These are phyloP conservation scores for Isoperla grammatica DNA, from an alignment of 2,888 invertebrate genomes.

Conservation along the genomic window DNA sequence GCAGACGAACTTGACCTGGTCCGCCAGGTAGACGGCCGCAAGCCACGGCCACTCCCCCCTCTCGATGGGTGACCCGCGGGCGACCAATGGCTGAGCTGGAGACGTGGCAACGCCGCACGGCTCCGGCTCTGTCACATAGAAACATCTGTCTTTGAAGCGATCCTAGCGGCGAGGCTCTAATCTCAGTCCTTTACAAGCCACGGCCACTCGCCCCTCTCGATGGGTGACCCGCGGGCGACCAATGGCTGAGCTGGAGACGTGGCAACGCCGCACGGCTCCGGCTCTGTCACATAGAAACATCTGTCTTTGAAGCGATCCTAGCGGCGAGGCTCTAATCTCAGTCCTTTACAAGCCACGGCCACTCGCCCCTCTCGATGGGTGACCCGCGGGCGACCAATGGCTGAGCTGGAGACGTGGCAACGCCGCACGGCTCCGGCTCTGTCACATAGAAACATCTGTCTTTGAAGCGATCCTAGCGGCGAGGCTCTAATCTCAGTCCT, in stretches of 20 bases:
- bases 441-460: no score
- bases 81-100: slow-evolving; percentile 35
- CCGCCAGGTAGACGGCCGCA: slow-evolving; percentile 52
- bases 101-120: slow-evolving; percentile 19
- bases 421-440: slow-evolving; percentile 7
- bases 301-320: no score
- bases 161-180: no score
- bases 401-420: slow-evolving; percentile 30
- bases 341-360: slow-evolving; percentile 70
- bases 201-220: slow-evolving; percentile 51
- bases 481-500: no score
- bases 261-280: slow-evolving; percentile 17
- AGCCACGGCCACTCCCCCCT: slow-evolving; percentile 60
- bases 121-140: no score
- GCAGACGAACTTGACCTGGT: slow-evolving; percentile 38
- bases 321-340: no score
- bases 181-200: no score
- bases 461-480: no score
- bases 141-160: no score
- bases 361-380: slow-evolving; percentile 44
- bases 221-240: slow-evolving; percentile 39
- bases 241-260: slow-evolving; percentile 33
- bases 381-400: slow-evolving; percentile 38
- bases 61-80: slow-evolving; percentile 39
- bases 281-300: no score